Evolutionary conservation across 2,113 vertebrate genomes (phyloP).

Genomic region (Accipiter virgatus): DNA sequence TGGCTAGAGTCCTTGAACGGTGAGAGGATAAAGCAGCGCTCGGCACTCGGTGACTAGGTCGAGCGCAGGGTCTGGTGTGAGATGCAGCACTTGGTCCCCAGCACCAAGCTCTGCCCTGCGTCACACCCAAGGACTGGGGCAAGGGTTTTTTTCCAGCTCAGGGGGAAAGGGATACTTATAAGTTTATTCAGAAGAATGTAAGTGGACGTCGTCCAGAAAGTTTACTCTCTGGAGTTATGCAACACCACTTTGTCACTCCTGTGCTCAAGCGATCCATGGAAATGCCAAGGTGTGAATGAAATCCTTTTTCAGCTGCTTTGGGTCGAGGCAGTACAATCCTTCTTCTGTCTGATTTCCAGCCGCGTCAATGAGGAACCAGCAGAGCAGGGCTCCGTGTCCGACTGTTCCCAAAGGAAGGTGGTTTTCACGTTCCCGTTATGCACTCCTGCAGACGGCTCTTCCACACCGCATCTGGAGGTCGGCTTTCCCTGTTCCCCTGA

Average conservation of each 20-base stretch:
- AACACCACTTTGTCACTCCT: neutral
- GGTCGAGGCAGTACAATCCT: neutral
- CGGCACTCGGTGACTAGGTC: rapidly evolving
- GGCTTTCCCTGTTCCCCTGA: neutral
- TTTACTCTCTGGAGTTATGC: neutral
- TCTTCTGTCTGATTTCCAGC: neutral
- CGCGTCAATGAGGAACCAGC: neutral
- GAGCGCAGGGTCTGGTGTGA: neutral
- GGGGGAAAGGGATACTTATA: neutral
- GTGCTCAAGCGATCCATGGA: neutral
- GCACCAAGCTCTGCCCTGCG: neutral
- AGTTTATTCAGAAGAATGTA: neutral
- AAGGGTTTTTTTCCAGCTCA: rapidly evolving
- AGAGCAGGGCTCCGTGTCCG: neutral
- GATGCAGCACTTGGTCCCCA: neutral
- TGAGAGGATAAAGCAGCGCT: neutral
- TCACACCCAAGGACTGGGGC: neutral
- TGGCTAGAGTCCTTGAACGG: neutral
- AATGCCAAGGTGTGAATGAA: constrained; percentile 24
- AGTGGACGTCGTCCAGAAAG: neutral
- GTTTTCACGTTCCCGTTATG: neutral
- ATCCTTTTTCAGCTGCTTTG: neutral
- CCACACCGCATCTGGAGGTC: neutral
- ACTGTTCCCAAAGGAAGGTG: neutral
- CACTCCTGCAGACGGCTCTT: neutral